Base-by-base conservation (phyloP, 2,888 invertebrate species). In the Allophyes oxyacanthae region DNA sequence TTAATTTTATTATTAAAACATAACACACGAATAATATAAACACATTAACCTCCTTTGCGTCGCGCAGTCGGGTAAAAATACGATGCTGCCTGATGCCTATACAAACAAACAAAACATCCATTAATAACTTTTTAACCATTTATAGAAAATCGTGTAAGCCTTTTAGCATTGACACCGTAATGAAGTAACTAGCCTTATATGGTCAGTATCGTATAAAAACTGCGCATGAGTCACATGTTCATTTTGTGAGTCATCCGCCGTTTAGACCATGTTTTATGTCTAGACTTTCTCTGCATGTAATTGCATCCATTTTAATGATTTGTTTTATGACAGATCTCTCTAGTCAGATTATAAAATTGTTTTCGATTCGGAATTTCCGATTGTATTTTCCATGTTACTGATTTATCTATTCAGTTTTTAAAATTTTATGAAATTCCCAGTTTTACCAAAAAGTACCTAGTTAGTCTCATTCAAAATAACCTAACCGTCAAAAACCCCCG, bases 131-230 rank as follows among this genome's bases (percentile, higher is more conserved):
- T 28, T 14, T 0, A 10, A 15, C 55, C 50, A 20, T 56, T 15
- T 59, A 52, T n/a, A 34, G 65, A 44, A 51, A 53, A 25, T 10
- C 36, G 32, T 49, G 34, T 32, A 41, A 15, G 33, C 33, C 41
- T 49, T 52, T 40, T 40, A 34, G 36, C 28, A 48, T 46, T 64
- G 38, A 14, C 30, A 30, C n/a, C 38, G 42, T 49, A 56, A 37
- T 53, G 45, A 56, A 60, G 60, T 56, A 34, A 14, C 42, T 37
- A 2, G 25, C 75, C 75, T 43, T 72, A 68, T 60, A 75, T n/a
- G 64, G 73, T 34, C 11, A 30, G 28, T 51, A 51, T 41, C 41
- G 25, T 37, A 61, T 44, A 59, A 57, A 70, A 63, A 62, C 55
- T 33, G 14, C 28, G 34, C 3, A 13, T 73, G 73, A 73, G 54